phyloP scores from a whole-genome alignment of 2,113 vertebrate species.

The Passer montanus region DNA sequence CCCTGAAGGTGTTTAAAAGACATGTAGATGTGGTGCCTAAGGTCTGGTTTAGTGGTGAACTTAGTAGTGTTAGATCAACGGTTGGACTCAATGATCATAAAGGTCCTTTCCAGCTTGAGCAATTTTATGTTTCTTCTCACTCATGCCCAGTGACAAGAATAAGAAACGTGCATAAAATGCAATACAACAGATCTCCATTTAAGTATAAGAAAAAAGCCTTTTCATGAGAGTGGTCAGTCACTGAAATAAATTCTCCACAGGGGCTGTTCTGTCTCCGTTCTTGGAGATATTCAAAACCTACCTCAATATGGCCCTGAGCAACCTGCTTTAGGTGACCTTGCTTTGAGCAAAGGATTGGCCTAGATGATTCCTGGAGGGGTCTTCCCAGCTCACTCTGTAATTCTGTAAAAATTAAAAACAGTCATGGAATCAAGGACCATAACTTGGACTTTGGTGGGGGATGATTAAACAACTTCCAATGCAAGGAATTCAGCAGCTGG shows the following conservation, averaged over 20 bases:
- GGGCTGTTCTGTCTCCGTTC: not conserved
- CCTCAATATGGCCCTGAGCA: not conserved
- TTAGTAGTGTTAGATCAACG: no score
- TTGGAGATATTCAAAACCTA: not conserved
- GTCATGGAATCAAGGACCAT: not conserved
- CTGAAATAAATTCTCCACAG: not conserved
- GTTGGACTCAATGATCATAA: not conserved
- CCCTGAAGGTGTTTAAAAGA: not conserved
- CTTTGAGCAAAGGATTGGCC: not conserved
- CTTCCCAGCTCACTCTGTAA: not conserved
- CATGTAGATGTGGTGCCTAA: not conserved
- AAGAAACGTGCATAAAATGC: accelerated
- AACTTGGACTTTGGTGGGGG: not conserved
- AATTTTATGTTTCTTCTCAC: not conserved
- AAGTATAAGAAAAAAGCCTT: not conserved
- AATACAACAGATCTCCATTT: not conserved
- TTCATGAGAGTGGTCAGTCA: not conserved
- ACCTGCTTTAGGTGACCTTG: not conserved
- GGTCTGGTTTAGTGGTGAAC: not conserved
- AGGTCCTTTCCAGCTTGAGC: not conserved
- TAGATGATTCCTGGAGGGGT: not conserved
- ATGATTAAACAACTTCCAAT: not conserved
- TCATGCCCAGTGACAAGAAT: not conserved
- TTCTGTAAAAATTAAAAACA: not conserved
- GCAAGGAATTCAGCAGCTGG: not conserved